Evolutionary conservation across 2,113 vertebrate genomes (phyloP), one percentile per base, ranked within the genome.

Genomic region (Helogale parvula): DNA sequence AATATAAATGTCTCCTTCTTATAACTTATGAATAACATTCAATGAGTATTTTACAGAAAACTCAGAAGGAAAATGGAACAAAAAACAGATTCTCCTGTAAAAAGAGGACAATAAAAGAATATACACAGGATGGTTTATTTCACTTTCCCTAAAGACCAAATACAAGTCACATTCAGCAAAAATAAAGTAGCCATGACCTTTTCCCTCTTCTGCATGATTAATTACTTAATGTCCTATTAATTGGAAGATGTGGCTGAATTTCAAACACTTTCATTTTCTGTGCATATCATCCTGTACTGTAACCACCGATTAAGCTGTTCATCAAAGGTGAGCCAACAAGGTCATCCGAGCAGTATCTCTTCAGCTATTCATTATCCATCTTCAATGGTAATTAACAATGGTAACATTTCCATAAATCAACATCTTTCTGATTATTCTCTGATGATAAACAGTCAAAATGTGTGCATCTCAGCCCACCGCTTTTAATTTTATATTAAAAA

Each of bases 201-300:
- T 97, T 98, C 98, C 98, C 98, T 99, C 98, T 98, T 99, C 98
- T 98, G 98, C 97, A 98, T 99, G 99, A 99, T 99, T 99, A 99
- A 99, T 99, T 99, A 99, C 99, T 99, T 99, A 99, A 99, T 99
- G 99, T 99, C 98, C 98, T 99, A 99, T 99, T 99, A 99, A 99
- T 99, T 99, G 98, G 98, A 98, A 99, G 98, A 99, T 98, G 98
- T 98, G 98, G 98, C 98, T 99, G 98, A 98, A 99, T 99, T 99
- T 99, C 99, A 99, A 99, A 99, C 98, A 98, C 99, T 99, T 99
- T 99, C 99, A 99, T 99, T 99, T 99, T 99, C 99, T 98, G 98
- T 98, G 98, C 99, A 98, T 98, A 99, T 99, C 99, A 99, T 98
- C 98, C 98, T 98, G 98, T 98, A 98, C 98, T 98, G 98, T 99